Evolutionary conservation across 1,140 invertebrate species (phyloP).

Genomic region (Gryon sp.): DNA sequence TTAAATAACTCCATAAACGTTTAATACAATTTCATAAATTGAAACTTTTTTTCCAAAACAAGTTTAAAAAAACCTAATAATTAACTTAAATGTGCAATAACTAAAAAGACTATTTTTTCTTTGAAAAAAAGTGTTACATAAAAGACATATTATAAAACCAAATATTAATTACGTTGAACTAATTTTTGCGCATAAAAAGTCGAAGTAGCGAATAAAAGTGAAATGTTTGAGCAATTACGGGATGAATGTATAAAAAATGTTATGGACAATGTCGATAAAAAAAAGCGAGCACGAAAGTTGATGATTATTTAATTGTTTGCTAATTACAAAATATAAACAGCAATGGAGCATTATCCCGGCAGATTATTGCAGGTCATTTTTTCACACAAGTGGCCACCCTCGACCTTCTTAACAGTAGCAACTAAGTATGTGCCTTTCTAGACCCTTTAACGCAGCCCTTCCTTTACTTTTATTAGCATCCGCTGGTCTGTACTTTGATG

Average conservation of each 20-base stretch:
- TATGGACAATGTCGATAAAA: conserved; percentile 40
- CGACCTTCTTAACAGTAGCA: conserved; percentile 43
- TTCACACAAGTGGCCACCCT: conserved; percentile 43
- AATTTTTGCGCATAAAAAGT: too few species aligned
- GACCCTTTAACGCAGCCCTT: conserved; percentile 31
- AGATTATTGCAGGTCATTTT: conserved; percentile 50
- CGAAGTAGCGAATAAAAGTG: conserved; percentile 13
- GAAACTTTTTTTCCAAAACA: too few species aligned
- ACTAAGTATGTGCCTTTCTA: conserved; percentile 53
- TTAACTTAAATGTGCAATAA: too few species aligned
- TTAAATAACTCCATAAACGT: too few species aligned
- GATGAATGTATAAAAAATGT: conserved; percentile 36
- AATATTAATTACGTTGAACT: too few species aligned
- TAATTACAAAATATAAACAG: conserved; percentile 59
- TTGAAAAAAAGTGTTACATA: too few species aligned
- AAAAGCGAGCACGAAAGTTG: conserved; percentile 11
- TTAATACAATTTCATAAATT: too few species aligned
- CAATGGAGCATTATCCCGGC: conserved; percentile 35
- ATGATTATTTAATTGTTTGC: conserved; percentile 59
- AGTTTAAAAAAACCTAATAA: too few species aligned
- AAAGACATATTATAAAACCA: too few species aligned
- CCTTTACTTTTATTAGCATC: conserved; percentile 45
- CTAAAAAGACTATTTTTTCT: too few species aligned
- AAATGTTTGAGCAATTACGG: conserved; percentile 11
- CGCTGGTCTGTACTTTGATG: conserved; percentile 22